Evolutionary conservation across 2,113 vertebrate species (phyloP), one percentile per base, ranked within the genome.

Genomic region (Petromus typicus): DNA sequence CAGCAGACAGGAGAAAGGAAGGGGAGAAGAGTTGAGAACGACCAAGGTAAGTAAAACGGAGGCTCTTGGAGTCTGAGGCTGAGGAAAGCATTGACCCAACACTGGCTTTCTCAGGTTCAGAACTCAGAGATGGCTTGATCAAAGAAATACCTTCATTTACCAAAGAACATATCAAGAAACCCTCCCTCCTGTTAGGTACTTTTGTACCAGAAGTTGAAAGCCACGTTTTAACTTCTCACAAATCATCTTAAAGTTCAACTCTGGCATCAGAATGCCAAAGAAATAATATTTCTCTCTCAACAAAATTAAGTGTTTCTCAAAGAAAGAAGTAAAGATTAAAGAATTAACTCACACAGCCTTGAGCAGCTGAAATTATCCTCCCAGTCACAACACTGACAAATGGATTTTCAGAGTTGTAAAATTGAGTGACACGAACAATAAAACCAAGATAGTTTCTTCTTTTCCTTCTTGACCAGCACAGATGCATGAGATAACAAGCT

Each of bases 361-460:
- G 12, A 9, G 75, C 40, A 27, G 84, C 1, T 92, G n/a, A 82
- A 93, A 93, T 63, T 88, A 48, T 80, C 82, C 54, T 84, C 83
- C 76, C 59, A 84, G 76, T 56, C 69, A 96, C 78, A 64, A 54
- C 63, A 73, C 32, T 85, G 90, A 95, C 84, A 90, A 96, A 56
- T 40, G 25, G 45, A 71, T 90, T 88, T 93, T 93, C 81, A 64
- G 90, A 92, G 54, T 10, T 95, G 57, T 95, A 95, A 94, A 93
- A 91, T 81, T 66, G 93, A 71, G 54, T 92, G 64, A 94, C 27
- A 0, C 37, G 56, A 56, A 96, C 34, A 48, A 89, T 84, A 91
- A 97, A 93, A 89, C 57, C 22, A 86, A 86, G 20, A 13, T 34
- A 59, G 66, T 92, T 92, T 93, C n/a, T 88, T 82, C 59, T 92